Evolutionary conservation across 2,797 vertebrate genomes (phyloP), one percentile per base, ranked within the genome.

Genomic region (Girardinus metallicus): DNA sequence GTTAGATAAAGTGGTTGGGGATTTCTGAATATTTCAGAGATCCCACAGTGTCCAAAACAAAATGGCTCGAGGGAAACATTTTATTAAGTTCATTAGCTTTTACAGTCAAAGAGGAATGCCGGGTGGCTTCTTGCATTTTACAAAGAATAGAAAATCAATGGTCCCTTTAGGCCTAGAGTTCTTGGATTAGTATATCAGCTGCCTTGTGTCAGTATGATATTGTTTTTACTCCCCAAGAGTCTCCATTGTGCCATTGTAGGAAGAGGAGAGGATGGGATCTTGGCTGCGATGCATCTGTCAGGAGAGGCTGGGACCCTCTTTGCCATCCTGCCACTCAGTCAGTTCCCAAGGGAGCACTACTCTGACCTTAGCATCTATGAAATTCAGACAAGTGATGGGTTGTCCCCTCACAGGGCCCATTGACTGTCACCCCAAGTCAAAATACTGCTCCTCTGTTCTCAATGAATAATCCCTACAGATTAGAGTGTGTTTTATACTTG

Each of bases 131-230:
- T 87, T 79, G 77, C 76, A 77, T 92, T 91, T 87, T 90, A 86
- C 86, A 82, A 75, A 85, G 85, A 92, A 93, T 88, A 91, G 71
- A 92, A 93, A 94, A 94, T 94, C 92, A 82, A 94, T 94, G 85
- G 88, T 90, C 92, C 91, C 92, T 39, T 47, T 71, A 84, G 92
- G 87, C 88, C 88, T 85, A 89, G 76, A 85, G 79, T 86, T 92
- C 89, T 92, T 86, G 92, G 90, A 95, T 95, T 94, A 94, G 90
- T 88, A 87, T 90, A 92, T 93, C 87, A 93, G 82, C 90, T 89
- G 86, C 83, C 89, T 85, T 82, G 86, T 91, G 90, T 93, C 88
- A 86, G 88, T 81, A 86, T 88, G 90, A 93, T 89, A 88, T 73
- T 82, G 85, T 89, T 82, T 71, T 85, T 74, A 36, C 83, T 79